A percentile compares a stretch with the other conserved stretches of the same genome.
Evolutionary conservation across 2,888 invertebrate species (phyloP).

Genomic region (Dryobotodes eremita): DNA sequence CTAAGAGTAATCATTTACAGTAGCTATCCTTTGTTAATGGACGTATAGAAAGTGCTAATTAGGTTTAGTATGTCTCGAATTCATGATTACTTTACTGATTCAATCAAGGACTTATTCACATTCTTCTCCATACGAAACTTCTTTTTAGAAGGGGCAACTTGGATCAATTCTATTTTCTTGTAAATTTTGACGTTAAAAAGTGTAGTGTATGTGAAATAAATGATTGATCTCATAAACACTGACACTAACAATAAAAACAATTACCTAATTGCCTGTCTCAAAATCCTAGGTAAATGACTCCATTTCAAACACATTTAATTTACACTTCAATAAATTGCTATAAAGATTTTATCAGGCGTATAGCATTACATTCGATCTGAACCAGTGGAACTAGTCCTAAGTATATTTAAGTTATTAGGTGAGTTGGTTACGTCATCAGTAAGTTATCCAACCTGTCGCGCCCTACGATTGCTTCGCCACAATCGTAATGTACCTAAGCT

Average conservation of each 20-base stretch:
- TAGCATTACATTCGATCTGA: slow-evolving; percentile 44
- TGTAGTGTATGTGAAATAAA: too few relatives aligned
- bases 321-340: slow-evolving; percentile 48
- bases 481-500: slow-evolving; percentile 50
- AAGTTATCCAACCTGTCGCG: slow-evolving; percentile 72
- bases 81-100: neutral
- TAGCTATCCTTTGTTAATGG: neutral
- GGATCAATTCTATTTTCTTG: too few relatives aligned
- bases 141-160: too few relatives aligned
- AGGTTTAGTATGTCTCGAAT: neutral
- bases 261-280: slow-evolving; percentile 1
- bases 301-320: slow-evolving; percentile 21
- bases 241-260: neutral
- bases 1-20: neutral
- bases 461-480: slow-evolving; percentile 44
- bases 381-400: slow-evolving; percentile 50
- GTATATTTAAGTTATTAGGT: slow-evolving; percentile 69
- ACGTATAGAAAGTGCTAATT: neutral
- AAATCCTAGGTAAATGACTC: slow-evolving; percentile 2
- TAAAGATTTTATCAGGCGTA: slow-evolving; percentile 56
- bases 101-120: neutral
- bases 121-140: too few relatives aligned
- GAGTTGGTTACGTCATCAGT: slow-evolving; percentile 71
- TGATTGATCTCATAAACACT: neutral
- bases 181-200: too few relatives aligned